Evolutionary conservation across 2,888 invertebrate genomes (phyloP).

Genomic region (Allolobophora icterica): DNA sequence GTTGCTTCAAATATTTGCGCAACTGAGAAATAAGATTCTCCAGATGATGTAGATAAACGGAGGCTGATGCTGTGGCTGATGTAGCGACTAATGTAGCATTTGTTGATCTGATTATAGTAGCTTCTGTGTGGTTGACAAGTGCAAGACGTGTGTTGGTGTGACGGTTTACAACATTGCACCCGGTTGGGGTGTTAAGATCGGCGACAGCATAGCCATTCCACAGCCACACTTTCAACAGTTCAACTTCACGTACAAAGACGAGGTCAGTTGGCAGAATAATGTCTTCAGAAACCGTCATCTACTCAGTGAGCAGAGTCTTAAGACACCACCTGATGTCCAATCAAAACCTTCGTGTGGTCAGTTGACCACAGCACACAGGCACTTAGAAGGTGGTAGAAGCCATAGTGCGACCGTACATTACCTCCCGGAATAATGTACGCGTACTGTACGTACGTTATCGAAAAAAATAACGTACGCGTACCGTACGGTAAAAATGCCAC

Average conservation of each 20-base stretch:
- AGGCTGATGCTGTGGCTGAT: not conserved
- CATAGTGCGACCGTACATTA: too few relatives aligned
- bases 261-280: not conserved
- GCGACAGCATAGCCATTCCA: constrained; percentile 82
- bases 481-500: too few relatives aligned
- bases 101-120: constrained; percentile 71
- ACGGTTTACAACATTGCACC: constrained; percentile 84
- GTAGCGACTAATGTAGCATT: not conserved
- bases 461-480: too few relatives aligned
- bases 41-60: not conserved
- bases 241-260: constrained; percentile 31
- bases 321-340: too few relatives aligned
- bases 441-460: too few relatives aligned
- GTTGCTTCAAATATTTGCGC: too few relatives aligned
- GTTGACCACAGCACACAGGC: too few relatives aligned
- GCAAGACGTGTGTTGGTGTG: constrained; percentile 76
- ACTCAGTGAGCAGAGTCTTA: too few relatives aligned
- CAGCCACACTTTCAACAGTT: constrained; percentile 69
- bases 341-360: too few relatives aligned
- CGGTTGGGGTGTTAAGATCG: constrained; percentile 82
- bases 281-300: not conserved
- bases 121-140: constrained; percentile 80
- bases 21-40: too few relatives aligned
- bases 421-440: too few relatives aligned
- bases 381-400: too few relatives aligned